Percentiles rank a stretch among this genome's conserved stretches.
Conservation (phyloP, 35 echinoderm and acorn worm species). For the Heliocidaris erythrogramma region DNA sequence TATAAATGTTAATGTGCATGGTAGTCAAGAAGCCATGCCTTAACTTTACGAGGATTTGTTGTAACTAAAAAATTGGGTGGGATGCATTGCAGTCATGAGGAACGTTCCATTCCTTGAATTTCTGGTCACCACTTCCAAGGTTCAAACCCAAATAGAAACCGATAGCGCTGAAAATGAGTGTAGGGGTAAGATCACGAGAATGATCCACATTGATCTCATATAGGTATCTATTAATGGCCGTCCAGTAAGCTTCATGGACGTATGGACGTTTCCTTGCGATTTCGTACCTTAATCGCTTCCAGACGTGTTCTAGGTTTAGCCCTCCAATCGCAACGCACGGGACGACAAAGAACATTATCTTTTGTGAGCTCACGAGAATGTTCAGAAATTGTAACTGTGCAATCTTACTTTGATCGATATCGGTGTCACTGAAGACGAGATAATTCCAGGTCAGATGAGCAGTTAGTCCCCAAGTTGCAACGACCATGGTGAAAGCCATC, state of each 20-base stretch:
- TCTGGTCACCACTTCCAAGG: neutral
- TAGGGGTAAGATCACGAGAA: neutral
- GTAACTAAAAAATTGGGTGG: no score
- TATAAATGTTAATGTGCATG: no score
- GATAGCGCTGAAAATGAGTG: slow-evolving; percentile 42
- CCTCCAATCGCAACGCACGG: slow-evolving; percentile 52
- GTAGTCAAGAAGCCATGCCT: no score
- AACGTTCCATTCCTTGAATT: neutral
- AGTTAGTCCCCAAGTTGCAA: neutral
- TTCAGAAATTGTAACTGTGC: slow-evolving; percentile 32
- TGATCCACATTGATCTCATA: neutral
- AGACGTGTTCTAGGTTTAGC: slow-evolving; percentile 54
- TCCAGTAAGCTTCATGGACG: slow-evolving; percentile 36
- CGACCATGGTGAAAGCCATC: slow-evolving; percentile 65
- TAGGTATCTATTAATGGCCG: neutral
- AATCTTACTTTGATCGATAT: neutral
- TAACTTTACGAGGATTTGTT: no score
- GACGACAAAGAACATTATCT: slow-evolving; percentile 19
- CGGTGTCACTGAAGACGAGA: slow-evolving; percentile 39
- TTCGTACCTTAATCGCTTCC: slow-evolving; percentile 22
- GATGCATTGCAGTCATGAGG: no score
- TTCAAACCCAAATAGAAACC: slow-evolving; percentile 47
- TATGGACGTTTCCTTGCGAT: neutral
- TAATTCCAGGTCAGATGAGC: slow-evolving; percentile 68
- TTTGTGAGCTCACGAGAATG: slow-evolving; percentile 47